Conservation (phyloP, 2,113 vertebrate species). For the Rousettus leschenaultii region DNA sequence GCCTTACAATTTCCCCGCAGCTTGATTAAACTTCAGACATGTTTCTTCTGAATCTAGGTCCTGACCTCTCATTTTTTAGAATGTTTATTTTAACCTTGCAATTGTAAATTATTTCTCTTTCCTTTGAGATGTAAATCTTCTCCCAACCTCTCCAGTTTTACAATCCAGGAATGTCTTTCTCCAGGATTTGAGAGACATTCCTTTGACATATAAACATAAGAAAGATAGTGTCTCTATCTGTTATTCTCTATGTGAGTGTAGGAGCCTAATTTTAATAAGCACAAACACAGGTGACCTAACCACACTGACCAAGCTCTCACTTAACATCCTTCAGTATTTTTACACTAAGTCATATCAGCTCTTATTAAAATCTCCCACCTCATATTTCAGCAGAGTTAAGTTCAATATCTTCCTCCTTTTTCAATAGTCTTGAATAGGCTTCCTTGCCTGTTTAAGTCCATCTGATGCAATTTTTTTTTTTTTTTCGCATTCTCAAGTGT, state of each 20-base stretch:
- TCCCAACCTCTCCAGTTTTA: background rate
- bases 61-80: background rate
- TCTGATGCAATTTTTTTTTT: background rate
- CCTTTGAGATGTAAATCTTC: background rate
- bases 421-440: background rate
- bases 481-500: background rate
- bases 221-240: background rate
- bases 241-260: background rate
- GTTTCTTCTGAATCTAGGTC: background rate
- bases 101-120: background rate
- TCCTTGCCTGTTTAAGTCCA: background rate
- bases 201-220: background rate
- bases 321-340: background rate
- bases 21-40: background rate
- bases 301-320: background rate
- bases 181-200: background rate
- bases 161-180: background rate
- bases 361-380: background rate
- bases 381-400: background rate
- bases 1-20: background rate
- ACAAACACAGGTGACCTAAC: background rate
- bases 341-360: background rate
- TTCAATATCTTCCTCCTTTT: background rate
- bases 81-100: background rate
- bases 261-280: background rate